phyloP scores from a whole-genome alignment of 2,113 vertebrate species.

The Fulmarus glacialis region DNA sequence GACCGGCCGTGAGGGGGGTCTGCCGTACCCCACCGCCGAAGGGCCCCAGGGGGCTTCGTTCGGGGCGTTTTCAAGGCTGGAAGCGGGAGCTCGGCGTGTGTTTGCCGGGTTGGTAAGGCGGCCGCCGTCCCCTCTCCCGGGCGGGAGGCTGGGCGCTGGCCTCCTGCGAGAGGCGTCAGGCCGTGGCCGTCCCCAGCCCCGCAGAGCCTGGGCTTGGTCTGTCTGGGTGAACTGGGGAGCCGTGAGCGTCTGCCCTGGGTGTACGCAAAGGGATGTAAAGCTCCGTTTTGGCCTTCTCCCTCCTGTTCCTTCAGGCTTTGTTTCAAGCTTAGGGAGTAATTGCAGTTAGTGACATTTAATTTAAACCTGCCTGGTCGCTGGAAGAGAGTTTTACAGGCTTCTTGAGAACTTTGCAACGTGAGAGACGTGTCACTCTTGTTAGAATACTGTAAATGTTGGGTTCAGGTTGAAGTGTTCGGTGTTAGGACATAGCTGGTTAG shows the following conservation, averaged over 20 bases:
- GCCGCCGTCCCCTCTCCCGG: background rate
- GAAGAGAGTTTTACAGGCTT: background rate
- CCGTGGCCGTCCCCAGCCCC: background rate
- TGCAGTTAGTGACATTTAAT: background rate
- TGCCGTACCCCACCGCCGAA: background rate
- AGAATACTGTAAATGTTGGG: background rate
- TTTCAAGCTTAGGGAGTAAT: background rate
- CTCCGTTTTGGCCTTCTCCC: background rate
- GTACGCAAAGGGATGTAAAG: background rate
- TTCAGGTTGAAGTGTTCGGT: background rate
- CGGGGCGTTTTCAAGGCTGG: background rate
- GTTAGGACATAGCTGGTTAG: background rate
- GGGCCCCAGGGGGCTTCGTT: background rate
- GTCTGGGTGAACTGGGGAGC: background rate
- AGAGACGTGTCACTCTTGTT: background rate
- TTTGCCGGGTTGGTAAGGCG: background rate
- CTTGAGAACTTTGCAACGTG: background rate
- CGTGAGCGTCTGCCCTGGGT: background rate
- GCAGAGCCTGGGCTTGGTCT: accelerated
- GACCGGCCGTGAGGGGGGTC: background rate
- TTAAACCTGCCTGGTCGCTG: background rate
- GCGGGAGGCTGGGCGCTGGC: background rate
- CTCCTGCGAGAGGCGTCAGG: background rate
- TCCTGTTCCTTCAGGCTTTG: background rate
- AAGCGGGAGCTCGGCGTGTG: background rate